Evolutionary conservation across 64 coral and sea anemone genomes (phyloP), one percentile per base, ranked within the genome.

Genomic region (Stylophora pistillata): DNA sequence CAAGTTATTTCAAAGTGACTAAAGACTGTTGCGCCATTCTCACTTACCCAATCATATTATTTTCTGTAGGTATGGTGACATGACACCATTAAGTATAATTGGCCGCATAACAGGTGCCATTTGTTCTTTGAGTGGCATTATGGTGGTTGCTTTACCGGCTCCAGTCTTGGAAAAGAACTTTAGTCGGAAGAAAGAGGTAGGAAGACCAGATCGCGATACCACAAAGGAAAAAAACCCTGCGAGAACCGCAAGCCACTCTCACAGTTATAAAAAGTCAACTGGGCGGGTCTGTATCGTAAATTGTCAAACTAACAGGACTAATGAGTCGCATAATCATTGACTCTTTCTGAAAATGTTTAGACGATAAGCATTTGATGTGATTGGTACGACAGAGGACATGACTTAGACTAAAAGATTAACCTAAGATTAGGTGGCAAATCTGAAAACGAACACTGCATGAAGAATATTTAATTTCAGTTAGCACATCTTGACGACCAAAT

Each of bases 131-230:
- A 99, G 97, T 65, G 97, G 97, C 0, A 95, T 99, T 23, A 73
- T 99, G 71, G 83, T 99, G 14, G 94, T 99, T 3, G 97, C 97
- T 54, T 93, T 99, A 69, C 94, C 94, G 16, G 97, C 97, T 21
- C 97, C 97, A 0, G 94, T 99, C 28, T 41, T 99, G 18, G 93
- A 99, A 77, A 99, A 95, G 72, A 95, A 93, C 78, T 92, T 93
- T 59, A 99, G 81, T 30, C 72, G 73, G 25, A 95, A 94, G 73
- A 82, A 86, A 2, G 71, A 93, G 25, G 80, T 69, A 84, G 80
- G 80, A 14, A 70, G 80, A 23, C 80, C 80, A 23, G 62, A 84
- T 53, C 60, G 11, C 6, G 62, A 10, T 15, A 13, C 66, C 21
- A n/a, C 20, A 68, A 69, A 70, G 27, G 53, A 84, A 37, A 84